Base-by-base conservation (phyloP, 92 coral and sea anemone genomes). In the Parazoanthus darwini region DNA sequence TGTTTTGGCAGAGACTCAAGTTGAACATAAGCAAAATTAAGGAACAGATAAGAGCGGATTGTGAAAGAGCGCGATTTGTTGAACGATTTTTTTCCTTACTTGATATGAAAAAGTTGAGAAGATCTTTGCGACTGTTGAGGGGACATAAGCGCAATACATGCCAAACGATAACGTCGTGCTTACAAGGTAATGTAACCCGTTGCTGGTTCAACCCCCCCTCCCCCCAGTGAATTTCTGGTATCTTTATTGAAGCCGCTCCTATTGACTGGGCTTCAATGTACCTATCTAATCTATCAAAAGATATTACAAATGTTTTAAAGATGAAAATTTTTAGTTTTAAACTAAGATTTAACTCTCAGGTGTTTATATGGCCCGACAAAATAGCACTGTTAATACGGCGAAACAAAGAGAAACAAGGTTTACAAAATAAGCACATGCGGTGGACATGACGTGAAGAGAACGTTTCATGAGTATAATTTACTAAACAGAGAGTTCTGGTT, bases 51-150 rank as follows among this genome's bases (percentile, higher is more conserved):
- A 68, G 29, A 36, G n/a, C 14, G 26, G 87, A 84, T 46, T 25
- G 42, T 23, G 87, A 84, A 70, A 68, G 87, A 84, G 87, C 87
- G 29, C 78, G 15, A 33, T 84, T 84, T 71, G 63, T 84, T 44
- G 16, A 84, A 74, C 77, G 87, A 9, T 84, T 44, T 84, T 84
- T 84, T 54, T 68, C 78, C 23, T 71, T 84, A 38, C 79, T 84
- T 84, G 87, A 84, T 29, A 0, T 84, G 29, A 48, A 46, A 68
- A 84, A 71, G 75, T 50, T 84, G 63, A 74, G 87, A 70, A 84
- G 63, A 84, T 46, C 87, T 26, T 8, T 84, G 79, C 38, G 44
- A 46, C 16, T 84, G 75, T 48, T 51, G 54, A n/a, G 65, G 20
- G 87, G 87, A 26, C 6, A 54, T 16, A 84, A 84, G 33, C 87